These are phyloP conservation scores for Poliocrania exsul DNA, from an alignment of 2,797 vertebrate species.

Conservation along the genomic window DNA sequence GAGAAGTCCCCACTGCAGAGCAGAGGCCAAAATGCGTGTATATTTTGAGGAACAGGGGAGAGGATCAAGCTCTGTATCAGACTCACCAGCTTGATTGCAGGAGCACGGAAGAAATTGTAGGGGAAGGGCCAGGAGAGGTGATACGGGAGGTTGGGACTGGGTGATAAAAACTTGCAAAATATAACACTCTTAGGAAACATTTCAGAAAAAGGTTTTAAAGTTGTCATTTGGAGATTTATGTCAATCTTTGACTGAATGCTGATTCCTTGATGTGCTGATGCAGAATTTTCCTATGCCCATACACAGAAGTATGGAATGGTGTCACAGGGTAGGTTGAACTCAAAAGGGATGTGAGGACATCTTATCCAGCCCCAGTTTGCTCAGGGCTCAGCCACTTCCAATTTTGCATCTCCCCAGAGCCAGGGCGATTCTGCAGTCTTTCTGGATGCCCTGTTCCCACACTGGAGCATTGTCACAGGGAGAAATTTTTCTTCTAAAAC, in stretches of 20 bases:
- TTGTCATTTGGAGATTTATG: neutral
- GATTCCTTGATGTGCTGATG: neutral
- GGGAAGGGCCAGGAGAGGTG: fast-evolving
- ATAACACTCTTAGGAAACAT: neutral
- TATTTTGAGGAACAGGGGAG: neutral
- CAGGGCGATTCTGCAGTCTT: neutral
- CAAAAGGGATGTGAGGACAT: neutral
- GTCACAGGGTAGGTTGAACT: neutral
- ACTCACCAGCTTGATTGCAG: neutral
- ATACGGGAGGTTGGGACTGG: no score
- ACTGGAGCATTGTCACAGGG: neutral
- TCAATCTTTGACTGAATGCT: neutral
- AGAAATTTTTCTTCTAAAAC: neutral
- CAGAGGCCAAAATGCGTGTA: neutral
- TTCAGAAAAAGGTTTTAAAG: neutral
- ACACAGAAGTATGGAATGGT: neutral
- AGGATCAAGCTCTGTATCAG: fast-evolving
- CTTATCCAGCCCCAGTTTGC: neutral
- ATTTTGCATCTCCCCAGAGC: neutral
- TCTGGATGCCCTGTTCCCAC: neutral
- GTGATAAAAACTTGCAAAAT: neutral
- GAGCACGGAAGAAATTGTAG: neutral
- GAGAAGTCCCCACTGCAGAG: neutral
- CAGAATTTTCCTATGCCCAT: neutral
- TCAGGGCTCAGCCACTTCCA: neutral